Conservation (phyloP, 2,888 invertebrate species). For the Sinhomidia bicolor region DNA sequence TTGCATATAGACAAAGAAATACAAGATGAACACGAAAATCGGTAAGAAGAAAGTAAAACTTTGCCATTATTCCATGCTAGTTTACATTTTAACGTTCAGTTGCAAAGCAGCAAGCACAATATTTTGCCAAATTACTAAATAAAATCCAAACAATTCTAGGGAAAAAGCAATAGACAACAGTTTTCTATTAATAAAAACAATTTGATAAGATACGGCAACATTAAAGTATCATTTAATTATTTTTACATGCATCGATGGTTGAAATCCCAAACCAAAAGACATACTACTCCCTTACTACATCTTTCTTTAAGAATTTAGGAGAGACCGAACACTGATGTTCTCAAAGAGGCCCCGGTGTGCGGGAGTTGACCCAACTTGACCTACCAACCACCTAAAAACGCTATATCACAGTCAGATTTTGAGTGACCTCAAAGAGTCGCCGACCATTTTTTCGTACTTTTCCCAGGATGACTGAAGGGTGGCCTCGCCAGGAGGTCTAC, state of each 20-base stretch:
- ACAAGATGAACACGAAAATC: too few relatives aligned
- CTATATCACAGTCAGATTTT: constrained; percentile 79
- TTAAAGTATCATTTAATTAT: neutral
- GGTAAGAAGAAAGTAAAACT: too few relatives aligned
- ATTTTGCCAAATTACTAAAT: too few relatives aligned
- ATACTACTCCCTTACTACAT: neutral
- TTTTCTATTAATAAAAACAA: too few relatives aligned
- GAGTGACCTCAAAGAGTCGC: constrained; percentile 80
- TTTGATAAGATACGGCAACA: neutral
- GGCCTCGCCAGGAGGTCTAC: constrained; percentile 76
- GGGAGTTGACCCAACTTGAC: constrained; percentile 77
- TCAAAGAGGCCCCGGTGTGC: constrained; percentile 73
- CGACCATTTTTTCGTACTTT: constrained; percentile 77
- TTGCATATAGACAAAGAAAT: too few relatives aligned
- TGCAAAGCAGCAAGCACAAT: too few relatives aligned
- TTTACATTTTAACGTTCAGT: too few relatives aligned
- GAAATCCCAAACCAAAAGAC: neutral
- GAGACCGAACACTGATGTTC: constrained; percentile 33
- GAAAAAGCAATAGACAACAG: too few relatives aligned
- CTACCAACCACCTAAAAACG: constrained; percentile 77
- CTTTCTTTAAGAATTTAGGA: neutral
- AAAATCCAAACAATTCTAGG: too few relatives aligned
- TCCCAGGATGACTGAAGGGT: constrained; percentile 79
- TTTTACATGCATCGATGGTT: neutral
- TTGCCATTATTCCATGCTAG: too few relatives aligned